These are phyloP conservation scores for Megalops cyprinoides DNA, from an alignment of 2,797 vertebrate species.

Conservation along the genomic window DNA sequence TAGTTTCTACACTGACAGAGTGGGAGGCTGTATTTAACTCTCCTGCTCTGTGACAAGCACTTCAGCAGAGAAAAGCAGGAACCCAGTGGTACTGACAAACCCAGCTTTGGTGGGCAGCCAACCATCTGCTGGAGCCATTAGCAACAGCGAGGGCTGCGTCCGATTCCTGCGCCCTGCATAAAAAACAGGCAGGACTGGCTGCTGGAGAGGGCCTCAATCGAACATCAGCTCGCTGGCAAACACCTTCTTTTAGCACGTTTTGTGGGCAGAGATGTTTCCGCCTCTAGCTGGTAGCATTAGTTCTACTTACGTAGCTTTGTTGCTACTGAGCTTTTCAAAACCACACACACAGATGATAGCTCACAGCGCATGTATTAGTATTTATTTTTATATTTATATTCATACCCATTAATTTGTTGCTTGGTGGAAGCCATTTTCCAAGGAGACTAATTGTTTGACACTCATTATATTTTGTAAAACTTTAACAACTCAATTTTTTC, in stretches of 20 bases:
- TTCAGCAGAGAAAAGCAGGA: neutral
- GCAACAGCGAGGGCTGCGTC: neutral
- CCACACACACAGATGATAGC: conserved; percentile 2
- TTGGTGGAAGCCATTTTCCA: neutral
- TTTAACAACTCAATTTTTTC: no score
- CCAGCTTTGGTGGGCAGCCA: neutral
- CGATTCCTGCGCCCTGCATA: neutral
- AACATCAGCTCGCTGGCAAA: neutral
- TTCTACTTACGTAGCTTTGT: neutral
- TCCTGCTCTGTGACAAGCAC: neutral
- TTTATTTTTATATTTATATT: neutral
- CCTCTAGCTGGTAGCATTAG: neutral
- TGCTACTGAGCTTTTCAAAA: neutral
- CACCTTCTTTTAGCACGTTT: neutral
- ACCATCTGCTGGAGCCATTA: neutral
- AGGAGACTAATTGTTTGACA: neutral
- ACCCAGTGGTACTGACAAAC: neutral
- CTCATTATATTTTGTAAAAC: neutral
- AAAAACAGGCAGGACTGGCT: neutral
- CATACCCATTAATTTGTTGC: neutral
- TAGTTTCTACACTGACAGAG: no score
- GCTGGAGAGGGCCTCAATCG: neutral
- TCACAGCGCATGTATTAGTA: no score
- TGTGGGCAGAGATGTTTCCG: neutral
- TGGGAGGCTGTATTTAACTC: neutral